Evolutionary conservation across 2,888 invertebrate genomes (phyloP).

Genomic region (Entomobrya proxima): DNA sequence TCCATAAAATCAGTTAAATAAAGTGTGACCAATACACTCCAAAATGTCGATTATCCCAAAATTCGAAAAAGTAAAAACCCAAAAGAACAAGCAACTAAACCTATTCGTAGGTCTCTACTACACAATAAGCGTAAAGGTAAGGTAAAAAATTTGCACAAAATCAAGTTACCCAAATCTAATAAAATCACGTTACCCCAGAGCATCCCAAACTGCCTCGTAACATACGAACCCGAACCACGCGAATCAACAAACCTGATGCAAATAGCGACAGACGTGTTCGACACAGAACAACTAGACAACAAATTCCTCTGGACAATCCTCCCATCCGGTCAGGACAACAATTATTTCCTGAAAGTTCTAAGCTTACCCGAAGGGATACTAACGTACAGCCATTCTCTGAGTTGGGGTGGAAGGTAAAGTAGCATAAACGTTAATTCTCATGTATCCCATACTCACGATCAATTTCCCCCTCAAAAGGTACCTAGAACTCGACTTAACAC

Average conservation of each 20-base stretch:
- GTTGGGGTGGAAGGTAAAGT: slow-evolving; percentile 69
- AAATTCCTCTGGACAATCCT: slow-evolving; percentile 67
- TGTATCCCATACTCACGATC: neutral
- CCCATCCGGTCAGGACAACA: slow-evolving; percentile 54
- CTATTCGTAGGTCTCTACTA: slow-evolving; percentile 63
- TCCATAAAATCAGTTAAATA: neutral
- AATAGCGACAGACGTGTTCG: slow-evolving; percentile 56
- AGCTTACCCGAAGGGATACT: slow-evolving; percentile 63
- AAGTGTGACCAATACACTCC: too few species aligned
- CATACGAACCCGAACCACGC: slow-evolving; percentile 61
- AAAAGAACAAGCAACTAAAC: slow-evolving; percentile 55
- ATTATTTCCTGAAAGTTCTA: slow-evolving; percentile 53
- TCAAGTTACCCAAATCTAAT: too few species aligned
- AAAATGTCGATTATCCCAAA: slow-evolving; percentile 39
- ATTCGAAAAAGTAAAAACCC: slow-evolving; percentile 50
- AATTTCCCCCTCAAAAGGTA: slow-evolving; percentile 29
- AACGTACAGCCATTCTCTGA: slow-evolving; percentile 64
- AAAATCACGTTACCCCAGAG: too few species aligned
- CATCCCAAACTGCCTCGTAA: slow-evolving; percentile 62
- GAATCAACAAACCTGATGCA: slow-evolving; percentile 65
- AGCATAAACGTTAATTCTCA: neutral
- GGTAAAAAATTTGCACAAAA: too few species aligned
- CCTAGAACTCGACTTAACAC: slow-evolving; percentile 62
- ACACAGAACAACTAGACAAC: slow-evolving; percentile 46
- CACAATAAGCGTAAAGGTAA: slow-evolving; percentile 57